phyloP scores from a whole-genome alignment of 2,113 vertebrate genomes.

The Vulpes vulpes region DNA sequence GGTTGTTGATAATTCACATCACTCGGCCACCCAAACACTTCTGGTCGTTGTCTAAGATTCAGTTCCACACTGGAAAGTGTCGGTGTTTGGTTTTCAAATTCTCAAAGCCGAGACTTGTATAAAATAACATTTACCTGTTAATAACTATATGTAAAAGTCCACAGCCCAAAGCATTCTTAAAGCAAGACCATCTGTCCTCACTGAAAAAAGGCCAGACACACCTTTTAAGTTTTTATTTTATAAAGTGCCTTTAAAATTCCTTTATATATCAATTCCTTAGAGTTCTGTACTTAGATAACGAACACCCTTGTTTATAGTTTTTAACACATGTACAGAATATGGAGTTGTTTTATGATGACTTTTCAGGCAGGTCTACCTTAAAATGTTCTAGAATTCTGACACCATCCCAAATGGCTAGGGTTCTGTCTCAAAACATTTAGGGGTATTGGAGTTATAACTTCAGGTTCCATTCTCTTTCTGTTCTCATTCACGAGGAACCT shows the following conservation, averaged over 20 bases:
- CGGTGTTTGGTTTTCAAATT: constrained; percentile 51
- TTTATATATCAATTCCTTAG: neutral
- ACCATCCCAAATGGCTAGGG: neutral
- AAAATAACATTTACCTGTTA: neutral
- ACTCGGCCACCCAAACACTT: neutral
- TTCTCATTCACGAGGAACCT: neutral
- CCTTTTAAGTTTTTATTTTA: neutral
- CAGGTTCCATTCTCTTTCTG: neutral
- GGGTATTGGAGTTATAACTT: neutral
- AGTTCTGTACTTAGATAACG: neutral
- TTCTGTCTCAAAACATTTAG: neutral
- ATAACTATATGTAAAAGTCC: neutral
- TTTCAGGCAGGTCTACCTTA: neutral
- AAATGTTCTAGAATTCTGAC: neutral
- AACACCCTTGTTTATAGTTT: neutral
- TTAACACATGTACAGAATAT: neutral
- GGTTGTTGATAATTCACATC: constrained; percentile 32
- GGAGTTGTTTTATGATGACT: neutral
- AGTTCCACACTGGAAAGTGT: neutral
- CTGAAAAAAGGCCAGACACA: neutral
- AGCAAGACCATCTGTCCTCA: neutral
- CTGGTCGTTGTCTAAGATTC: neutral
- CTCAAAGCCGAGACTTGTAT: constrained; percentile 4
- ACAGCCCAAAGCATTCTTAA: neutral
- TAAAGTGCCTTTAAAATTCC: neutral